Base-by-base conservation (phyloP, 2,888 invertebrate species). In the Mythimna ferrago region DNA sequence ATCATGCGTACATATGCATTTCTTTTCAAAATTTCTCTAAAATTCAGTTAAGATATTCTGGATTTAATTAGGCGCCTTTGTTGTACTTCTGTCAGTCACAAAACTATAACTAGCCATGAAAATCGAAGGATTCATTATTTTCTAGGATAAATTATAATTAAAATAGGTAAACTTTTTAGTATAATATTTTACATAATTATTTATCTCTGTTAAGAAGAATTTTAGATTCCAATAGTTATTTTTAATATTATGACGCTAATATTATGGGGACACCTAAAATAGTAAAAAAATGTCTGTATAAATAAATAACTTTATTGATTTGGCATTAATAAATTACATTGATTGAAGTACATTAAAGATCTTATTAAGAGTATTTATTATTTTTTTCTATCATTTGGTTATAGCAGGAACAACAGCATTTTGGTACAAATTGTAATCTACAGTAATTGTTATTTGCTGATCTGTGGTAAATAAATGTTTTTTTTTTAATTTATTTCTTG, bases 261-360 rank as follows among this genome's bases (percentile, higher is more conserved):
- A 76, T 67, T 19, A 68, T 76, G 74, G 64, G 51, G n/a, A 35
- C 48, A 75, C 60, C 56, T 48, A 19, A 48, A 48, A 48, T 48
- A 73, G 41, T 77, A 38, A 85, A 80, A 48, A 81, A 67, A 71
- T 74, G 64, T 72, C 71, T 83, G 74, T 89, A 88, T 84, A 88
- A 90, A 92, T 92, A 92, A 92, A 90, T 93, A 91, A 90, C 83
- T 92, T 90, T 92, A 92, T 93, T 92, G 89, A 86, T 92, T 92
- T 91, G 89, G 89, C 90, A 84, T 90, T 86, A 89, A 88, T 91
- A 91, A 89, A 91, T 92, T 90, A 92, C 87, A 90, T 88, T 86
- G 81, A 86, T 88, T 85, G 88, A 88, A 87, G 87, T 89, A 89
- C 87, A 91, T 88, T 90, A 91, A 91, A 90, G 83, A 89, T 89